Base-by-base conservation (phyloP, 2,797 vertebrate genomes). In the Percopsis omiscomaycus region DNA sequence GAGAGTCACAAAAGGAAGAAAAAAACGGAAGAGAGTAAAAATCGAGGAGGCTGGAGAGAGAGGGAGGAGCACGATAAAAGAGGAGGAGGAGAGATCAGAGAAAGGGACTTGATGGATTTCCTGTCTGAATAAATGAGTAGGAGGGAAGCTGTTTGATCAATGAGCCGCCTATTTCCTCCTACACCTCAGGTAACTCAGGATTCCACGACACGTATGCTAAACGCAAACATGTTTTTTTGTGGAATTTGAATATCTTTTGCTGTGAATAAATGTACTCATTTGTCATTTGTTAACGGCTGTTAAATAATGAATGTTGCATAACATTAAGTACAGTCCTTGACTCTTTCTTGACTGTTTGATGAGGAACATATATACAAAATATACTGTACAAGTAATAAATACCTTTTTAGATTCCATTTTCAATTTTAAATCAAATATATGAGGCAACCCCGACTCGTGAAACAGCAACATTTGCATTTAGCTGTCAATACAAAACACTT, bases 71-170 rank as follows among this genome's bases (percentile, higher is more conserved):
- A 4, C 64, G 22, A 3, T 62, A 59, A 83, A 67, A 77, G 77
- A 76, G 67, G 72, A 84, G 85, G 87, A 78, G 83, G 71, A 78
- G 72, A 85, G 75, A 87, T 87, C 83, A 88, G 79, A 86, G 77
- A 76, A 78, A 84, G 84, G 55, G 63, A 86, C 59, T 70, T 88
- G 85, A 92, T 92, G 82, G 90, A 92, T 92, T 92, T 91, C 79
- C 88, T 89, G 89, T 88, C 90, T 71, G 79, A 85, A 87, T 89
- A 88, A 91, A 85, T 81, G 83, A 90, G 81, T 75, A 90, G 83
- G 81, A 82, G 83, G 84, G 86, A 87, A 82, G 89, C 83, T 81
- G 83, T 82, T 87, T 89, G 90, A 92, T 92, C 89, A 89, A 91
- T 92, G 86, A 78, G 81, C 84, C 76, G 9, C 8, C 37, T 42